Percentiles rank a stretch among this genome's conserved stretches.
These are phyloP conservation scores for Griposia aprilina DNA, from an alignment of 2,888 invertebrate genomes.

Conservation along the genomic window DNA sequence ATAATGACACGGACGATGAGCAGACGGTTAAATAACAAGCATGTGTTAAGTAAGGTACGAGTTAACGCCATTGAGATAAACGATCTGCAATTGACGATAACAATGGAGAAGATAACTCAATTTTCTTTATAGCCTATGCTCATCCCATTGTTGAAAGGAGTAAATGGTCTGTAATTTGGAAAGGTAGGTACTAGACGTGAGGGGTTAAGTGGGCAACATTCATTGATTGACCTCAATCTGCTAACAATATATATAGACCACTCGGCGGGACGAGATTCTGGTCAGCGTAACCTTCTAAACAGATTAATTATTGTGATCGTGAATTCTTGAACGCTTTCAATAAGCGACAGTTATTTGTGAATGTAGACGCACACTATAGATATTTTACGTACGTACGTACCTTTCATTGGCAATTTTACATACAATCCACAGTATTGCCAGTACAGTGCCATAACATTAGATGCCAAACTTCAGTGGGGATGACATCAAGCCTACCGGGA, in stretches of 20 bases:
- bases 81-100: slow-evolving; percentile 2
- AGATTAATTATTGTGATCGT: slow-evolving; percentile 46
- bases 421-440: slow-evolving; percentile 3
- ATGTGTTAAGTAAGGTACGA: slow-evolving; percentile 22
- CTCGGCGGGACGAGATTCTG: slow-evolving; percentile 66
- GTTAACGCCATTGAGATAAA: slow-evolving; percentile 5
- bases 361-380: neutral
- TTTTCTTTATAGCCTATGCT: slow-evolving; percentile 31
- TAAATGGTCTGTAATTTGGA: slow-evolving; percentile 57
- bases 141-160: slow-evolving; percentile 35
- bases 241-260: slow-evolving; percentile 78
- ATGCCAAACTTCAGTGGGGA: too few relatives aligned
- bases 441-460: too few relatives aligned
- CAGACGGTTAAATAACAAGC: slow-evolving; percentile 28
- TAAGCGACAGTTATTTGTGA: slow-evolving; percentile 6
- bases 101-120: slow-evolving; percentile 19
- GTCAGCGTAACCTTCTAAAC: slow-evolving; percentile 51
- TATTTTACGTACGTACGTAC: neutral
- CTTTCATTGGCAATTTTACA: neutral
- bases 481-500: too few relatives aligned
- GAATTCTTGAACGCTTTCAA: slow-evolving; percentile 28
- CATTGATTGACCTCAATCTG: slow-evolving; percentile 87
- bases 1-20: slow-evolving; percentile 34
- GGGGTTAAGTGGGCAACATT: slow-evolving; percentile 71
- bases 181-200: slow-evolving; percentile 55